These are phyloP conservation scores for Lathamus discolor DNA, from an alignment of 2,113 vertebrate species.

Conservation along the genomic window DNA sequence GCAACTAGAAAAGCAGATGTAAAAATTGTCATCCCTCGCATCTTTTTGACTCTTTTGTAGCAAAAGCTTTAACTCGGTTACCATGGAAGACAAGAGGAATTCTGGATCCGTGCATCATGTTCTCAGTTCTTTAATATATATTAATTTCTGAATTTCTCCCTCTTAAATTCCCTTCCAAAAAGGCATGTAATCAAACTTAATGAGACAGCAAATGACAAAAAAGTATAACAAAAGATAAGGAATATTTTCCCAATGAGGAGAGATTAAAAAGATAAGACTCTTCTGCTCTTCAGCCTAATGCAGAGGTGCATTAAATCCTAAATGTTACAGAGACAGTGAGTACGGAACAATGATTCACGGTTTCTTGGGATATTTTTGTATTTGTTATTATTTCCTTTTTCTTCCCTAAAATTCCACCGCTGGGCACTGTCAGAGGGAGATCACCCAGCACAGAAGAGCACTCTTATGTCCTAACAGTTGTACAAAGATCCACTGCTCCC, in stretches of 20 bases:
- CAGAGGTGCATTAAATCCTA: not conserved
- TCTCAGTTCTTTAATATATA: not conserved
- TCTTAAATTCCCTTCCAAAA: not conserved
- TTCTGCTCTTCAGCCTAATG: not conserved
- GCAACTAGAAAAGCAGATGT: not conserved
- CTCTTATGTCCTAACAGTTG: not conserved
- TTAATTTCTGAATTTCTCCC: not conserved
- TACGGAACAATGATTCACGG: not conserved
- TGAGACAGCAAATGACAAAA: not conserved
- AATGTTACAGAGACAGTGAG: not conserved
- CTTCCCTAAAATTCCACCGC: not conserved
- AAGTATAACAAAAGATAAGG: not conserved
- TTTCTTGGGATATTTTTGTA: not conserved
- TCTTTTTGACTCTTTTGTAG: not conserved
- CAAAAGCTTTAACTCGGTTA: not conserved
- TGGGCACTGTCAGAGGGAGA: not conserved
- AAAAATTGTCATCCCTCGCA: rapidly evolving
- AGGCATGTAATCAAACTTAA: not conserved
- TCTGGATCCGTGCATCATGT: not conserved
- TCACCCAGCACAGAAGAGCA: not conserved
- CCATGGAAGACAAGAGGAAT: not conserved
- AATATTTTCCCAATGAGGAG: not conserved
- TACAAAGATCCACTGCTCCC: not conserved
- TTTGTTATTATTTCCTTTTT: not conserved
- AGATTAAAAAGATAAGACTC: not conserved